Percentiles rank a stretch among this genome's conserved stretches.
These are phyloP conservation scores for Euleptes europaea DNA, from an alignment of 2,113 vertebrate species.

Conservation along the genomic window DNA sequence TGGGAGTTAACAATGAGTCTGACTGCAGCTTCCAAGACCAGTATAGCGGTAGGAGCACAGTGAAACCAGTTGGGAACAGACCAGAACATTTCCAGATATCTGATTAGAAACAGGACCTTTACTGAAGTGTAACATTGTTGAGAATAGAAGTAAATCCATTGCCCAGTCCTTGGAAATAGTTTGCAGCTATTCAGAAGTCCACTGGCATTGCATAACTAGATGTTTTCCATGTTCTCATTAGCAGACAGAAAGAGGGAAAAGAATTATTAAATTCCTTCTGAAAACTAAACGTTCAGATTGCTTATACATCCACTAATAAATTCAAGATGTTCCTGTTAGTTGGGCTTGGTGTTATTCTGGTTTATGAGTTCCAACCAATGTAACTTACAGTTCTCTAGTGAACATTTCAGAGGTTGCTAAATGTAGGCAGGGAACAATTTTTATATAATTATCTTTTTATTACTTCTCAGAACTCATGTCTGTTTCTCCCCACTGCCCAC, in stretches of 20 bases:
- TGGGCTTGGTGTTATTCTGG: slow-evolving; percentile 53
- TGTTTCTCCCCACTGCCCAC: slow-evolving; percentile 36
- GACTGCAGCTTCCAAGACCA: not conserved
- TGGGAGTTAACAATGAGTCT: not conserved
- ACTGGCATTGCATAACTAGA: not conserved
- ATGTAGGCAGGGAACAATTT: slow-evolving; percentile 50
- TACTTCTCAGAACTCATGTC: slow-evolving; percentile 34
- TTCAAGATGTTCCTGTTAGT: slow-evolving; percentile 61
- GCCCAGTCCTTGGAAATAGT: slow-evolving; percentile 36
- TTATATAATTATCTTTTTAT: slow-evolving; percentile 59
- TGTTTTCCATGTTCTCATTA: slow-evolving; percentile 42
- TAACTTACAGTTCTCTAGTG: slow-evolving; percentile 49
- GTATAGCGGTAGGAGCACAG: not conserved
- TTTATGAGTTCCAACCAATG: slow-evolving; percentile 49
- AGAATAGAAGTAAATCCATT: slow-evolving; percentile 57
- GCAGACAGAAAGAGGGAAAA: slow-evolving; percentile 14
- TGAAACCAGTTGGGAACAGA: too few relatives aligned
- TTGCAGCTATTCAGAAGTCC: slow-evolving; percentile 29
- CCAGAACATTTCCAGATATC: not conserved
- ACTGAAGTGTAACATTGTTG: slow-evolving; percentile 40
- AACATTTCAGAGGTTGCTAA: slow-evolving; percentile 18
- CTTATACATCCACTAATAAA: slow-evolving; percentile 58
- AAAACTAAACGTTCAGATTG: slow-evolving; percentile 46
- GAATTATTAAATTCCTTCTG: slow-evolving; percentile 58
- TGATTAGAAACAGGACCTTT: slow-evolving; percentile 17